Conservation (phyloP, 1,140 invertebrate genomes). For the Drosophila simulans region DNA sequence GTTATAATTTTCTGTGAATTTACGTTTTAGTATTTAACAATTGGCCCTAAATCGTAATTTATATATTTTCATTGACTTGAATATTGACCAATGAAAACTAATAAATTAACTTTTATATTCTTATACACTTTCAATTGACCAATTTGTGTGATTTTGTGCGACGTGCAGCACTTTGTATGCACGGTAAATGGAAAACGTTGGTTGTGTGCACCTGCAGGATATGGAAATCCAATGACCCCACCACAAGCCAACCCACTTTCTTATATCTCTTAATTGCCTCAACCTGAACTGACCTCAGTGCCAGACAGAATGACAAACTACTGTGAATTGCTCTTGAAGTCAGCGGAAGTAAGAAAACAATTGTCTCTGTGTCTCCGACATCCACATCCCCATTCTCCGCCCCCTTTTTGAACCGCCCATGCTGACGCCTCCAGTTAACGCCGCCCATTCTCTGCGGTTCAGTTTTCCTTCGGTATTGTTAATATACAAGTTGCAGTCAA, state of each 20-base stretch:
- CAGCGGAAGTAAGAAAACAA: conserved; percentile 54
- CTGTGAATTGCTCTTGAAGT: conserved; percentile 52
- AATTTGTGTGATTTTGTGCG: background rate
- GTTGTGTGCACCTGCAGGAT: conserved; percentile 3
- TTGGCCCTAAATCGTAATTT: too few relatives aligned
- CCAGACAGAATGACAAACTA: conserved; percentile 54
- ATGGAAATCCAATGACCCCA: background rate
- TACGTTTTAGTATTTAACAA: too few relatives aligned
- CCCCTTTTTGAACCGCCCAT: conserved; percentile 3
- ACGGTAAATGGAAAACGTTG: background rate
- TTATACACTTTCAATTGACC: background rate
- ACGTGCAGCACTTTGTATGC: background rate
- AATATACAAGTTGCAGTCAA: conserved; percentile 60
- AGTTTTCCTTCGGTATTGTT: conserved; percentile 24
- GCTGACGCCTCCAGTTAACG: background rate
- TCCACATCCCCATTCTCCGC: conserved; percentile 1
- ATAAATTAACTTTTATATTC: background rate
- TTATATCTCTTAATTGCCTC: conserved; percentile 45
- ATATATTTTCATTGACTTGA: too few relatives aligned
- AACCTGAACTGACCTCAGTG: conserved; percentile 39
- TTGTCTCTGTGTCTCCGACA: conserved; percentile 42
- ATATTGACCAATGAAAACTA: too few relatives aligned
- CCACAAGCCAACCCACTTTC: background rate
- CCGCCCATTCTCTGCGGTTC: background rate
- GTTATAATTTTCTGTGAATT: too few relatives aligned